Base-by-base conservation (phyloP, 2,888 invertebrate species). In the Esperia sulphurella region DNA sequence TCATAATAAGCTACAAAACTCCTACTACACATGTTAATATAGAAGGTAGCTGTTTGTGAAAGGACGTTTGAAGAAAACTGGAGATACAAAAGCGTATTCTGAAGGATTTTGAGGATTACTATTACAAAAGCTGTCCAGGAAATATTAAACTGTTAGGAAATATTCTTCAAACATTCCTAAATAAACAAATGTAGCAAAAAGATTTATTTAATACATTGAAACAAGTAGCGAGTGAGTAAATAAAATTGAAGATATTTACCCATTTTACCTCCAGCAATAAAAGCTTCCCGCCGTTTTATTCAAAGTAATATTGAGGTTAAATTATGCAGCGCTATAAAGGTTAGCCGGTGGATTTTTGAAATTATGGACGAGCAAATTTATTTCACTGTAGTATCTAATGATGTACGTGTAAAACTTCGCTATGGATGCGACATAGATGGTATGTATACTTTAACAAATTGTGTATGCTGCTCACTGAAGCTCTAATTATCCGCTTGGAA, bases 331-430 rank as follows among this genome's bases (percentile, higher is more conserved):
- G 65, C 65, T 57, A 63, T 71, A 68, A 71, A 71, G 61, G 68
- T 70, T 68, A 63, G 67, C 60, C 55, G 61, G 64, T 61, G 70
- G 63, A 69, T 73, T 73, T 70, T 66, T 68, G 61, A 69, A 75
- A 76, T 72, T 73, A 73, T 71, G 65, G 64, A 59, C 50, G 62
- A 63, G 55, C 56, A 60, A 70, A 63, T 74, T 69, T 75, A 21
- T 74, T 73, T 48, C n/a, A 70, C 71, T 71, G 66, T 69, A 65
- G 62, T 54, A 43, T 58, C 63, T 76, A 75, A 76, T 77, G 69
- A 75, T 67, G 59, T 63, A 64, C 58, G 58, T 59, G 63, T 61
- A 65, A 75, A 70, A 68, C 58, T 63, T 63, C 53, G 60, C 53
- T 44, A 33, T 51, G 54, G 45, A 52, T 52, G 53, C 52, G 59